A percentile compares a stretch with the other conserved stretches of the same genome.
Conservation (phyloP, 2,113 vertebrate species). For the Takifugu bimaculatus region DNA sequence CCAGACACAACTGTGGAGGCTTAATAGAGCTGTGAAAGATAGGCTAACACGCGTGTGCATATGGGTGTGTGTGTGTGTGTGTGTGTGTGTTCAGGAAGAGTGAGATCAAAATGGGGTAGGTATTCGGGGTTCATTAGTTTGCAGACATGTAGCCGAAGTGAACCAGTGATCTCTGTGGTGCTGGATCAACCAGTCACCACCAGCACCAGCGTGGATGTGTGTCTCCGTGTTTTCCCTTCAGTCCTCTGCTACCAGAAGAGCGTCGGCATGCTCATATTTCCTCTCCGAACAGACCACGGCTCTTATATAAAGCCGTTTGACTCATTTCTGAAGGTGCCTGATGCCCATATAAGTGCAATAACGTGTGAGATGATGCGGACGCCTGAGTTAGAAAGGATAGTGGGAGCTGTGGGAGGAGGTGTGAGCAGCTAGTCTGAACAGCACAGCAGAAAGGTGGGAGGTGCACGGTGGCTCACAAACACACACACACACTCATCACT, state of each 20-base stretch:
- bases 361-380: constrained; percentile 48
- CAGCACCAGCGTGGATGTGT: neutral
- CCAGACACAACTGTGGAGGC: no score
- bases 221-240: neutral
- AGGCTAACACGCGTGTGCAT: no score
- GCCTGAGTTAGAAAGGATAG: constrained; percentile 47
- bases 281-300: constrained; percentile 4
- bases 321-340: constrained; percentile 3
- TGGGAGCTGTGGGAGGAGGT: constrained; percentile 61
- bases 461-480: constrained; percentile 39
- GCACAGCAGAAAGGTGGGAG: constrained; percentile 54
- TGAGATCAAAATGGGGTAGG: no score
- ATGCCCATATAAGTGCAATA: constrained; percentile 50
- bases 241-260: constrained; percentile 13
- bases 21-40: no score
- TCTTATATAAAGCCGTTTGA: constrained; percentile 39
- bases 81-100: no score
- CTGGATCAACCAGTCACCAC: no score
- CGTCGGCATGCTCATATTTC: constrained; percentile 4
- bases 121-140: no score
- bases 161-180: no score
- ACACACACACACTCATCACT: constrained; percentile 30
- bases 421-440: constrained; percentile 48
- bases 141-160: no score
- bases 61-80: no score